Evolutionary conservation across 2,797 vertebrate species (phyloP), one percentile per base, ranked within the genome.

Genomic region (Tenualosa ilisha): DNA sequence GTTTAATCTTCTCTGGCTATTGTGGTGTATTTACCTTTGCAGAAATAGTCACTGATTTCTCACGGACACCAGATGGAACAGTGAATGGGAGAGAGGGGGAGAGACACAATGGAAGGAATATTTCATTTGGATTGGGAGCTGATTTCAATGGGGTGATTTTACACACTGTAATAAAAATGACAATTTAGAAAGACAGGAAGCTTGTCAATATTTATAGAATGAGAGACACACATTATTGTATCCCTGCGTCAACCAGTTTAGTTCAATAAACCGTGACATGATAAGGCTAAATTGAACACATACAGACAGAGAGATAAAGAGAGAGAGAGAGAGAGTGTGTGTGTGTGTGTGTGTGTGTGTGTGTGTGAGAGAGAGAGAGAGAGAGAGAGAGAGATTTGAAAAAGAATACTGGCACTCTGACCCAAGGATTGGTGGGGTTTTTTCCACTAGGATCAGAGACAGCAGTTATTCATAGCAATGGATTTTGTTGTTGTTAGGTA

Each of bases 11-110:
- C 84, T 86, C 63, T 49, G 79, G 68, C 82, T 59, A 68, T 85
- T 83, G 87, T 85, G 86, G 83, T 83, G 87, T 91, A 90, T 91
- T 91, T 91, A 90, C 87, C 72, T 87, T 86, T 81, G 24, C 88
- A 84, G 81, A 84, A 54, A 86, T 88, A 90, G 82, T 84, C 87
- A 9, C 46, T 24, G 83, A 84, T 84, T 88, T 91, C 90, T 89
- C 90, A 90, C 85, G 87, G 85, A 56, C 87, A 51, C 24, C 12
- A 24, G n/a, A 84, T 49, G 82, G 87, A 72, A 72, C 83, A 84
- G 11, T 46, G 31, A 56, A 82, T 37, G 59, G 81, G 89, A 89
- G 86, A 87, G 87, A 82, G 82, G 26, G 75, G 82, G 63, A 17
- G 63, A 49, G 43, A 9, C 54, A 84, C 82, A 87, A 86, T 86